Conservation (phyloP, 2,888 invertebrate species). For the Cloeon dipterum region DNA sequence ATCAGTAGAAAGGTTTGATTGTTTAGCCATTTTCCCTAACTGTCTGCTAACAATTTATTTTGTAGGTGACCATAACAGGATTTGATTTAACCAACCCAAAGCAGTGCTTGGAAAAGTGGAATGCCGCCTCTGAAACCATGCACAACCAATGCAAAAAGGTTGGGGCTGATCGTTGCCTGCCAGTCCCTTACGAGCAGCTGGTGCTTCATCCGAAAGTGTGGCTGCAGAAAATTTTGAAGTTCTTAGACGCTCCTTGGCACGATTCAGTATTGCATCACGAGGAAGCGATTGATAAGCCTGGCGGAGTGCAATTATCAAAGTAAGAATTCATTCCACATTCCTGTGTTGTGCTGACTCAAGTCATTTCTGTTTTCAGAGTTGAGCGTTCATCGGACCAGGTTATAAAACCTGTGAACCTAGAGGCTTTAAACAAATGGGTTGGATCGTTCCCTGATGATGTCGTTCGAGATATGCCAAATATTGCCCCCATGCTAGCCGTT, state of each 20-base stretch:
- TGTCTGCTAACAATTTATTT: too few relatives aligned
- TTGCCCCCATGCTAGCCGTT: constrained; percentile 84
- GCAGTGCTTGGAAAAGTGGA: constrained; percentile 93
- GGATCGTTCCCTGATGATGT: constrained; percentile 79
- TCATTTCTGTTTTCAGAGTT: constrained; percentile 60
- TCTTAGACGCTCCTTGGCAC: constrained; percentile 85
- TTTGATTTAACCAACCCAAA: constrained; percentile 87
- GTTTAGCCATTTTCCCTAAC: constrained; percentile 8
- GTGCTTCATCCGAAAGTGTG: constrained; percentile 80
- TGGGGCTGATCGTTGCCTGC: constrained; percentile 44
- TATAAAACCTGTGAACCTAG: constrained; percentile 91
- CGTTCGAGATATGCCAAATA: constrained; percentile 69
- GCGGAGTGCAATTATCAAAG: constrained; percentile 89
- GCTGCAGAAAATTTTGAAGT: constrained; percentile 68
- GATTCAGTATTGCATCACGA: constrained; percentile 93
- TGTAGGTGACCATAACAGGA: constrained; percentile 57
- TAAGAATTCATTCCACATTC: too few relatives aligned
- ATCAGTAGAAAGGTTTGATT: constrained; percentile 90
- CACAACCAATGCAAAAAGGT: constrained; percentile 74
- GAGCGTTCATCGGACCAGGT: constrained; percentile 97
- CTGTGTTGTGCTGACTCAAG: too few relatives aligned
- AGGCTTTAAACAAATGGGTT: constrained; percentile 84
- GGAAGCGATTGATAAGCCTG: constrained; percentile 84
- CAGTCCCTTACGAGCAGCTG: constrained; percentile 90
- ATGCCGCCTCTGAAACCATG: constrained; percentile 86